Evolutionary conservation across 2,113 vertebrate species (phyloP).

Genomic region (Labeo catla): DNA sequence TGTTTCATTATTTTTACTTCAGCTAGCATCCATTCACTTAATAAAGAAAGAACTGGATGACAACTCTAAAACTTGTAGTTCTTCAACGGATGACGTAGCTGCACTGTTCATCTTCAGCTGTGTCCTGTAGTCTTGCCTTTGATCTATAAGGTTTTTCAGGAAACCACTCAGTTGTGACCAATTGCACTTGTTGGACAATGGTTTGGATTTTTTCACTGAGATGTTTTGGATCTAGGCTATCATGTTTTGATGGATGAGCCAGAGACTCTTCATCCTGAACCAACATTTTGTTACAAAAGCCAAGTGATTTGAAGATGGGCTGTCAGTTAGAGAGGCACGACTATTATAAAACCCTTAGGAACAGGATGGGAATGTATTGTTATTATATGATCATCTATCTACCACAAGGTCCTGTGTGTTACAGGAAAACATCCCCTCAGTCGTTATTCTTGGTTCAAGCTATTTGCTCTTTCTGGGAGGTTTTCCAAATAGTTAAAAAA

Average conservation of each 20-base stretch:
- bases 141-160: constrained; percentile 29
- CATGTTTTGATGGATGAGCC: constrained; percentile 25
- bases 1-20: constrained; percentile 12
- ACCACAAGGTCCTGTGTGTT: not conserved
- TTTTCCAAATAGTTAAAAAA: not conserved
- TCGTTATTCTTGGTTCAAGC: not conserved
- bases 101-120: constrained; percentile 27
- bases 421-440: not conserved
- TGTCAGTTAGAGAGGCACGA: not conserved
- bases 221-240: constrained; percentile 40
- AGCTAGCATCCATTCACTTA: constrained; percentile 26
- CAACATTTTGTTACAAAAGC: constrained; percentile 24
- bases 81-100: constrained; percentile 23
- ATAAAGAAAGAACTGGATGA: constrained; percentile 25
- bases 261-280: not conserved
- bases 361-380: not conserved
- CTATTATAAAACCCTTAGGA: not conserved
- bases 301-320: constrained; percentile 29
- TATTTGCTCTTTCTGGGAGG: not conserved
- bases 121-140: constrained; percentile 7
- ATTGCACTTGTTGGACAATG: constrained; percentile 17
- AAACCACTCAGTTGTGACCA: constrained; percentile 17
- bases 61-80: constrained; percentile 13
- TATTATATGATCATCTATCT: constrained; percentile 29
- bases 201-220: constrained; percentile 46